Evolutionary conservation across 2,888 invertebrate species (phyloP), one percentile per base, ranked within the genome.

Genomic region (Apamea crenata): DNA sequence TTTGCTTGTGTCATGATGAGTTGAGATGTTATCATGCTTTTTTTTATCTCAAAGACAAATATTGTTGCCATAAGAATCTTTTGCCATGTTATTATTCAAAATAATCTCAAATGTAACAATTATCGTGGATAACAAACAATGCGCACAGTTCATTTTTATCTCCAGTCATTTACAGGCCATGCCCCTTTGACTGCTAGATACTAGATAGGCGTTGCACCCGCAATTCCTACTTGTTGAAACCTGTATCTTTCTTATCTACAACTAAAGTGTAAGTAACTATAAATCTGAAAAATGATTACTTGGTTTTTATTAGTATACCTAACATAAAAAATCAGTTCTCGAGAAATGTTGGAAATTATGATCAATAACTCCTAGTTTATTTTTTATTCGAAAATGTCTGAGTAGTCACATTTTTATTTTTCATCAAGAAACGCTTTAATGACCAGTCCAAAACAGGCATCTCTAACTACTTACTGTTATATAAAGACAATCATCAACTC

Each of bases 101-200:
- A 61, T 50, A 69, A 77, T 77, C 47, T 77, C 0, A 56, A 66
- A 78, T 53, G 50, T 74, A 47, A 50, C 32, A 70, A 69, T 44
- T 74, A 74, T 78, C 29, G 44, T 61, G 50, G 36, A 82, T 82
- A 56, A 78, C 32, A 82, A 68, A 73, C 44, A 83, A 70, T 73
- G 73, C 59, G 50, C 29, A 50, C 50, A 73, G 61, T 82, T 77
- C 12, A 66, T 77, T 68, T 56, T 82, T 82, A 82, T 82, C 70
- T 77, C 44, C 18, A 16, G 36, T 71, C n/a, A 72, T 72, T 53
- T 73, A 61, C 32, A 82, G 83, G 83, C 70, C 21, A 65, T 82
- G 83, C 73, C 82, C 78, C 53, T 78, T 21, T 14, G 69, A 71
- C 72, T 72, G 67, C 16, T 61, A 56, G 61, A 71, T 78, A 56